Base-by-base conservation (phyloP, 2,113 vertebrate species). In the Thunnus maccoyii region DNA sequence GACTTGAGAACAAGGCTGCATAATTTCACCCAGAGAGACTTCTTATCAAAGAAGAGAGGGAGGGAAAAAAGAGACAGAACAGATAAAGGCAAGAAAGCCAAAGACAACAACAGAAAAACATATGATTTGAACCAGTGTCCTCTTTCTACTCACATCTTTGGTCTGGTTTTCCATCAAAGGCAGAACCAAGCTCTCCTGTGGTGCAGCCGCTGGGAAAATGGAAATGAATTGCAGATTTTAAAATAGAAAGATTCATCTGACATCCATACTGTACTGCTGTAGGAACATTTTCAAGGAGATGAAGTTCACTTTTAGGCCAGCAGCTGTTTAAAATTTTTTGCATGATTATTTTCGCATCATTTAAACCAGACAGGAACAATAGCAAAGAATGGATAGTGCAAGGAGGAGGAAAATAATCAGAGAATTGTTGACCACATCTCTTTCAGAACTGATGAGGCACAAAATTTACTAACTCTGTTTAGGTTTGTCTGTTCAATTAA, bases 271-370 rank as follows among this genome's bases (percentile, higher is more conserved):
- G 44, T 55, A 72, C 52, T 63, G 72, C 51, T 68, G 55, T 48
- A 48, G 46, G 64, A 76, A 25, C 47, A 76, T 68, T 69, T 87
- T 70, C 2, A 70, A 41, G 25, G 51, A 57, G 62, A 85, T 63
- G 41, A 79, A 89, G 88, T 87, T 89, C 61, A 90, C 18, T 74
- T 82, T 76, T 51, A 65, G 87, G 69, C 85, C 79, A 85, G 68
- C 65, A 76, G 69, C 67, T 65, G 61, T 74, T 76, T 36, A 66
- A 74, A 70, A 58, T 57, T 61, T 64, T 55, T 61, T 17, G 1
- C 14, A 17, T 69, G 22, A 20, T 50, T 73, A 47, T 71, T 75
- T 83, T 44, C 7, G 0, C 3, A 3, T 41, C 12, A 32, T 69
- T 78, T 72, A 11, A 64, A 69, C 25, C 52, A 32, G 55, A 58